Evolutionary conservation across 1,140 invertebrate species (phyloP).

Genomic region (Micrasema longulum): DNA sequence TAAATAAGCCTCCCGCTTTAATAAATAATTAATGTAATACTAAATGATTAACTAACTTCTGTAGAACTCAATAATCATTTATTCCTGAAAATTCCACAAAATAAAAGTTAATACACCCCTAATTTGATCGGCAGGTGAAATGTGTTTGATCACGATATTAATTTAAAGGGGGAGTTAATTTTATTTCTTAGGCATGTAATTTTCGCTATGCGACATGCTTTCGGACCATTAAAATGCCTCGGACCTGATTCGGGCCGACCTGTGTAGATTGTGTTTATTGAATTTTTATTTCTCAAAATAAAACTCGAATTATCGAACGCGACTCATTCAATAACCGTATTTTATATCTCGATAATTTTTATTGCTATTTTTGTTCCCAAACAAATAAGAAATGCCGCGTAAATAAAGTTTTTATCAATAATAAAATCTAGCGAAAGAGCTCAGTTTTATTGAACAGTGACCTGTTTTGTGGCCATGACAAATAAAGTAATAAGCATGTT

Average conservation of each 20-base stretch:
- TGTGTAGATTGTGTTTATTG: slow-evolving; percentile 20
- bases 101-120: no score
- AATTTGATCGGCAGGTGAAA: slow-evolving; percentile 27
- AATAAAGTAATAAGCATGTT: no score
- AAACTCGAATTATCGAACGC: slow-evolving; percentile 14
- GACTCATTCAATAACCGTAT: slow-evolving; percentile 1
- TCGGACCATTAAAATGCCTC: slow-evolving; percentile 6
- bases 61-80: no score
- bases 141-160: slow-evolving; percentile 49
- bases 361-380: slow-evolving; percentile 4
- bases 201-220: slow-evolving; percentile 42
- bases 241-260: slow-evolving; percentile 7
- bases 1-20: no score
- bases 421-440: no score
- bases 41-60: no score
- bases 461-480: no score
- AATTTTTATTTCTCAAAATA: slow-evolving; percentile 34
- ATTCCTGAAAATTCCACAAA: no score
- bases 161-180: slow-evolving; percentile 41
- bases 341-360: slow-evolving; percentile 29
- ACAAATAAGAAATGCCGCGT: no score
- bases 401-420: no score
- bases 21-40: no score
- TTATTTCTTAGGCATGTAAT: slow-evolving; percentile 43
- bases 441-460: no score